phyloP scores from a whole-genome alignment of 35 echinoderm and acorn worm species.

The Eucidaris tribuloides region DNA sequence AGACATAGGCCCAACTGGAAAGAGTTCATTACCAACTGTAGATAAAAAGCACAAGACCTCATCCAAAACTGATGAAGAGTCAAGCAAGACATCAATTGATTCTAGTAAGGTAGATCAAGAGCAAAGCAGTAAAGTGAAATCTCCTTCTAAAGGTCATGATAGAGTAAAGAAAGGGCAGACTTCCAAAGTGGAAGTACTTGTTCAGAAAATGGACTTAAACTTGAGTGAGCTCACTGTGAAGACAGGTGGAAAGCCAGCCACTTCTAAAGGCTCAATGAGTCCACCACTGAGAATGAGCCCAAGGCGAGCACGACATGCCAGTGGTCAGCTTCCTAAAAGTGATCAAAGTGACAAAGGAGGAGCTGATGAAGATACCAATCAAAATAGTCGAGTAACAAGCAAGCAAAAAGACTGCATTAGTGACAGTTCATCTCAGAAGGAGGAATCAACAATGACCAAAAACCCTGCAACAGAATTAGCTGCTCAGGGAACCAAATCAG shows the following conservation, averaged over 20 bases:
- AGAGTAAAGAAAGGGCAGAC: background rate
- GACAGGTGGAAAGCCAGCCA: background rate
- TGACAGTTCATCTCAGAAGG: background rate
- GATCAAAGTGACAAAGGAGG: background rate
- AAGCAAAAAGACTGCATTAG: background rate
- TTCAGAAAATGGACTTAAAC: background rate
- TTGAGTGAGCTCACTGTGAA: background rate
- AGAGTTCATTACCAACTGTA: too few species aligned
- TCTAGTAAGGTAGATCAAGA: too few species aligned
- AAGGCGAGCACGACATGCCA: slow-evolving; percentile 35
- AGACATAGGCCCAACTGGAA: too few species aligned
- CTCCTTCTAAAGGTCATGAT: background rate
- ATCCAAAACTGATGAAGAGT: too few species aligned
- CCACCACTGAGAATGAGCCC: slow-evolving; percentile 43
- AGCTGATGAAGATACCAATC: background rate
- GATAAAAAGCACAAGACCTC: too few species aligned
- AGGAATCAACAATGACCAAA: background rate
- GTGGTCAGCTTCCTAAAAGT: background rate
- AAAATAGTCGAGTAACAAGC: background rate
- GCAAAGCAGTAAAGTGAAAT: background rate
- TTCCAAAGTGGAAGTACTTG: background rate
- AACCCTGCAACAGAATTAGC: background rate
- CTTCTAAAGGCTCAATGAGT: background rate
- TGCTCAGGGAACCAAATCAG: background rate
- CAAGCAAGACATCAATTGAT: too few species aligned